Percentiles rank a stretch among this genome's conserved stretches.
phyloP scores from a whole-genome alignment of 2,888 invertebrate species.

The Ophion ellenae region DNA sequence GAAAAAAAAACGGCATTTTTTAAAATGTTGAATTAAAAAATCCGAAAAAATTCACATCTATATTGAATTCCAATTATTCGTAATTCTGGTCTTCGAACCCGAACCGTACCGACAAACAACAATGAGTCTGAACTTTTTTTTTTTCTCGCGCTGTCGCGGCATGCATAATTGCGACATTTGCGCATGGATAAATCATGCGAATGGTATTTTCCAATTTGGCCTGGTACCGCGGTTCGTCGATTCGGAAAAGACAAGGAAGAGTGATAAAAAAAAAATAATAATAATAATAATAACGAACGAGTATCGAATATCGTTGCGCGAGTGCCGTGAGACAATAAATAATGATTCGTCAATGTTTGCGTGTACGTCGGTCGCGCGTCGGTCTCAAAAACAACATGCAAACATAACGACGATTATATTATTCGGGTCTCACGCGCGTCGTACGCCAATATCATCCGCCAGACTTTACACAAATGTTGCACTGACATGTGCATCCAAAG shows the following conservation, averaged over 20 bases:
- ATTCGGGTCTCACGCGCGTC: slow-evolving; percentile 49
- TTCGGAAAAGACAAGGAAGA: slow-evolving; percentile 27
- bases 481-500: slow-evolving; percentile 48
- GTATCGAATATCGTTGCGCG: slow-evolving; percentile 44
- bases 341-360: slow-evolving; percentile 63
- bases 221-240: slow-evolving; percentile 12
- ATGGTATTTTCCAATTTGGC: slow-evolving; percentile 33
- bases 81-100: too few species aligned
- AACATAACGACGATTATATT: slow-evolving; percentile 67
- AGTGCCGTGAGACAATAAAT: slow-evolving; percentile 54
- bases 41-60: too few species aligned
- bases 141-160: slow-evolving; percentile 10
- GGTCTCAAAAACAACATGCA: slow-evolving; percentile 52
- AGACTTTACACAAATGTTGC: slow-evolving; percentile 76
- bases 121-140: slow-evolving; percentile 7
- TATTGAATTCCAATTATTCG: too few species aligned
- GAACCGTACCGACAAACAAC: background rate
- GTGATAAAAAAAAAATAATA: background rate
- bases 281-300: slow-evolving; percentile 34
- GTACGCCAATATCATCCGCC: slow-evolving; percentile 66
- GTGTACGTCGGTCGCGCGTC: slow-evolving; percentile 58
- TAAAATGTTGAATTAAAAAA: too few species aligned
- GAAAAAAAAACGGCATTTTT: too few species aligned
- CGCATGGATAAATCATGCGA: slow-evolving; percentile 40
- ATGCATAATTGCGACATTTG: slow-evolving; percentile 9